Conservation (phyloP, 2,113 vertebrate genomes). For the Crotalus viridis region DNA sequence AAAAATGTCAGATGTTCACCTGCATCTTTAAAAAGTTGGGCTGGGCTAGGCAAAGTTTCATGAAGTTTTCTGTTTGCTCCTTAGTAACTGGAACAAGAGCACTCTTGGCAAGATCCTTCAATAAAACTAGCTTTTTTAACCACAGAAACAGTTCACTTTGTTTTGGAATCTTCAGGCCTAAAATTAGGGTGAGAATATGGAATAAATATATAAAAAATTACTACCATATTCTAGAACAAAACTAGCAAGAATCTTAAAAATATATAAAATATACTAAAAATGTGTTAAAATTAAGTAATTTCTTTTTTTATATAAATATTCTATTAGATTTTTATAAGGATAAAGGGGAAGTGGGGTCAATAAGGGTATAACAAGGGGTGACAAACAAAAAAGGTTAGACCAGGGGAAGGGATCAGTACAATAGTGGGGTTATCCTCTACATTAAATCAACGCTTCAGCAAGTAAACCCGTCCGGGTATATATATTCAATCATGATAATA, state of each 20-base stretch:
- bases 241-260: not conserved
- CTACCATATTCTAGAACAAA: not conserved
- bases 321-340: too few relatives aligned
- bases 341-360: too few relatives aligned
- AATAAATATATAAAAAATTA: not conserved
- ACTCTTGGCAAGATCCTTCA: not conserved
- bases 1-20: not conserved
- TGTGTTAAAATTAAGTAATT: not conserved
- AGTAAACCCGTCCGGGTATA: too few relatives aligned
- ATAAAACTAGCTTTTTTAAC: not conserved
- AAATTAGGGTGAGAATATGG: not conserved
- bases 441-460: too few relatives aligned
- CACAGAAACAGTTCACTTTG: slow-evolving; percentile 12
- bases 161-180: slow-evolving; percentile 4
- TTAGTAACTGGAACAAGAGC: not conserved
- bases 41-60: slow-evolving; percentile 1
- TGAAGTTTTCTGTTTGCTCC: not conserved
- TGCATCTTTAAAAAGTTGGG: not conserved
- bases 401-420: too few relatives aligned
- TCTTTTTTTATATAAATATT: not conserved
- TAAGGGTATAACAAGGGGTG: too few relatives aligned
- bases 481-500: too few relatives aligned
- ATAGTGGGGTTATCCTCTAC: too few relatives aligned
- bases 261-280: not conserved
- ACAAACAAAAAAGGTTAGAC: too few relatives aligned